A percentile compares a stretch with the other conserved stretches of the same genome.
Conservation (phyloP, 2,888 invertebrate genomes). For the Caenorhabditis parvicauda region DNA sequence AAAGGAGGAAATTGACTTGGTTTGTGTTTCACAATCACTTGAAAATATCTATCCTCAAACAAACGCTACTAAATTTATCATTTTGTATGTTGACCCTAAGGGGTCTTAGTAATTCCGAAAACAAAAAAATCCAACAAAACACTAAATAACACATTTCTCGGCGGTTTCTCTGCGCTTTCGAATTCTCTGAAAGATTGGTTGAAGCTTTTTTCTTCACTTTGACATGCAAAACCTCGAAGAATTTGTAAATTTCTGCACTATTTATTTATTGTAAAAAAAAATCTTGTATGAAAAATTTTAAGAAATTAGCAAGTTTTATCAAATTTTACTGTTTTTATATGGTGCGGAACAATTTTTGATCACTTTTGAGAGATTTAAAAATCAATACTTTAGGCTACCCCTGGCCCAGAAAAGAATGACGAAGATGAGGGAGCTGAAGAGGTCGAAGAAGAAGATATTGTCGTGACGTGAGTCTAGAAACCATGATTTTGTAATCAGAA, state of each 20-base stretch:
- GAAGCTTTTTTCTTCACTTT: background rate
- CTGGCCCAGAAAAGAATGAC: no score
- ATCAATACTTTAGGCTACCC: no score
- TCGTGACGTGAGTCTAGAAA: constrained; percentile 13
- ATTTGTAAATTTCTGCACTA: no score
- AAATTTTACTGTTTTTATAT: no score
- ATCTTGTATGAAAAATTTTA: no score
- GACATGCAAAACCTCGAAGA: no score
- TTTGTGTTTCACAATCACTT: background rate
- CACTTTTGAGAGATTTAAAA: no score
- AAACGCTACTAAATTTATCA: background rate
- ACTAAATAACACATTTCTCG: background rate
- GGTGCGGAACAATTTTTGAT: no score
- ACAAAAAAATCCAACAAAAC: background rate
- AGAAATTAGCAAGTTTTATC: no score
- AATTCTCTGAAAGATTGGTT: background rate
- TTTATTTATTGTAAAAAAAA: no score
- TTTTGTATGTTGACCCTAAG: no score
- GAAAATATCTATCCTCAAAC: background rate
- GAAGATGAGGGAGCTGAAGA: constrained; percentile 10
- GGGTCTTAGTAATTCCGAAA: background rate
- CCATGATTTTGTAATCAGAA: background rate
- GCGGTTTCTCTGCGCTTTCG: no score
- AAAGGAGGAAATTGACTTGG: constrained; percentile 14
- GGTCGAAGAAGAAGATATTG: constrained; percentile 19